A percentile compares a stretch with the other conserved stretches of the same genome.
phyloP scores from a whole-genome alignment of 37 sponge, comb jelly and placozoan genomes.

The Halisarca cf. caerulea region DNA sequence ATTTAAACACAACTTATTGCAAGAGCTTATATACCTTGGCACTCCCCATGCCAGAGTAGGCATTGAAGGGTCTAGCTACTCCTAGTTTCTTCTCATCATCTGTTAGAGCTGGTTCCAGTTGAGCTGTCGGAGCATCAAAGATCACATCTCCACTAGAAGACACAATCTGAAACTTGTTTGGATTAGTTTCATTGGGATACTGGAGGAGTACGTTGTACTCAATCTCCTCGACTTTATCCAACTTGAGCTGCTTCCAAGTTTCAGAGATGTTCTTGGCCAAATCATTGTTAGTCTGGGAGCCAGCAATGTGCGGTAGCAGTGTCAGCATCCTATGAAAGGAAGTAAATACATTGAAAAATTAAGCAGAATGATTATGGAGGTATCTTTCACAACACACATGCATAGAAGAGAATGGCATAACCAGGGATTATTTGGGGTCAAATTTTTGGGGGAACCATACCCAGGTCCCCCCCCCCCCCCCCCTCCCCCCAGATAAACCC shows the following conservation, averaged over 20 bases:
- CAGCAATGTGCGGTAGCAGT: conserved; percentile 77
- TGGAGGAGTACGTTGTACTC: conserved; percentile 72
- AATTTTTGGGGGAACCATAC: too few species aligned
- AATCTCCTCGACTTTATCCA: conserved; percentile 69
- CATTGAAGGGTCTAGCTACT: conserved; percentile 83
- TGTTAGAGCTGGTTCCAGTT: conserved; percentile 59
- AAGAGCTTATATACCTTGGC: too few species aligned
- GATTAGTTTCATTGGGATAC: conserved; percentile 60
- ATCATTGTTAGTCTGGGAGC: conserved; percentile 42
- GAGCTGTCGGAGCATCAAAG: conserved; percentile 42
- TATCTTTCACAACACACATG: too few species aligned
- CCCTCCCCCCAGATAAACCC: too few species aligned
- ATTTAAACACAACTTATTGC: too few species aligned
- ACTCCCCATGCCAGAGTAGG: conserved; percentile 65
- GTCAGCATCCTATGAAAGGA: conserved; percentile 4
- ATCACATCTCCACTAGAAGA: not conserved
- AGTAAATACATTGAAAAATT: too few species aligned
- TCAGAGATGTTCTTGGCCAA: conserved; percentile 62
- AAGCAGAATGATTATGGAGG: too few species aligned
- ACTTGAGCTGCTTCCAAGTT: conserved; percentile 45
- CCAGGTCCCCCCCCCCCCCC: too few species aligned
- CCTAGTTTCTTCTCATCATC: conserved; percentile 63
- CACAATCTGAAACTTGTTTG: conserved; percentile 48
- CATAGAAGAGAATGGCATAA: too few species aligned
- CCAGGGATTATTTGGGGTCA: too few species aligned